Percentiles rank a stretch among this genome's conserved stretches.
These are phyloP conservation scores for Tylochromis polylepis DNA, from an alignment of 2,113 vertebrate genomes.

Conservation along the genomic window DNA sequence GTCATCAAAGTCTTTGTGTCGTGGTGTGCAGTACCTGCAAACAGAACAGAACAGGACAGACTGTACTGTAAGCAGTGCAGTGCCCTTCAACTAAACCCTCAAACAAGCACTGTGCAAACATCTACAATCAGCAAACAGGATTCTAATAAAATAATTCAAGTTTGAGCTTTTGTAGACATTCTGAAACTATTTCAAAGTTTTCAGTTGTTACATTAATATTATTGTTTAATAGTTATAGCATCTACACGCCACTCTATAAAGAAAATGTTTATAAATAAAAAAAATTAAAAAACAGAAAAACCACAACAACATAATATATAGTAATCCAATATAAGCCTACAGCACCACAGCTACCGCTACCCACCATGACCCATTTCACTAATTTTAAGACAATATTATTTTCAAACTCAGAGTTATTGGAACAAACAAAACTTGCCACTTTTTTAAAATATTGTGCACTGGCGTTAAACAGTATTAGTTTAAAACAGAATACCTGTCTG, in stretches of 20 bases:
- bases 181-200: neutral
- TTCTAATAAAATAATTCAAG: neutral
- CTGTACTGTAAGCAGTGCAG: neutral
- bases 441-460: neutral
- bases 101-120: neutral
- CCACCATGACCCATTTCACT: too few relatives aligned
- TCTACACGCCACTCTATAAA: neutral
- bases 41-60: neutral
- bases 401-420: neutral
- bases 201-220: neutral
- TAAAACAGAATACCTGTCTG: neutral
- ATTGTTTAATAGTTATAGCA: neutral
- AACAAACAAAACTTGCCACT: neutral
- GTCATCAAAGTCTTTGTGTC: constrained; percentile 95
- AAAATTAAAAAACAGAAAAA: neutral
- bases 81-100: neutral
- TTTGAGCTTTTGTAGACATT: neutral
- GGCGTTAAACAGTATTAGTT: neutral
- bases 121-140: neutral
- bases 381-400: neutral
- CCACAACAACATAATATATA: neutral
- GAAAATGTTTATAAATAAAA: neutral
- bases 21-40: constrained; percentile 90
- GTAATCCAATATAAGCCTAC: neutral
- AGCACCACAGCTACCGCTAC: neutral